These are phyloP conservation scores for Sphinx pinastri DNA, from an alignment of 2,888 invertebrate genomes.

Conservation along the genomic window DNA sequence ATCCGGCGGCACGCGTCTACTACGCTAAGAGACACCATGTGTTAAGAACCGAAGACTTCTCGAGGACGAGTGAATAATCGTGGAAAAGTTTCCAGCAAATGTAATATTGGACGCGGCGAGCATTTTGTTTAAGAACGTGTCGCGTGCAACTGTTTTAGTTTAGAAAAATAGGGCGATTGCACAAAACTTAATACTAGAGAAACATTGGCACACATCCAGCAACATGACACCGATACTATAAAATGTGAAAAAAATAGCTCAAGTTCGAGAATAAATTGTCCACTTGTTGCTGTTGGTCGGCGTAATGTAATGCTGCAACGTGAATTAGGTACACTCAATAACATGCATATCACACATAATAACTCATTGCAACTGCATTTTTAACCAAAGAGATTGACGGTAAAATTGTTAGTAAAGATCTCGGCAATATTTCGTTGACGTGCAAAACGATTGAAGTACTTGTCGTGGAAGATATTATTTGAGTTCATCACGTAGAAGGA, in stretches of 20 bases:
- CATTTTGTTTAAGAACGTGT: constrained; percentile 55
- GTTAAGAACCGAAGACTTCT: not conserved
- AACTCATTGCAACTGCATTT: not conserved
- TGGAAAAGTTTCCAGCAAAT: constrained; percentile 28
- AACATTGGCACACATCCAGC: constrained; percentile 76
- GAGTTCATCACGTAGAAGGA: constrained; percentile 24
- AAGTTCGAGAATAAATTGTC: constrained; percentile 26
- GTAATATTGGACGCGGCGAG: constrained; percentile 39
- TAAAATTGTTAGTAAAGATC: not conserved
- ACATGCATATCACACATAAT: not conserved
- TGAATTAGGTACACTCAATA: not conserved
- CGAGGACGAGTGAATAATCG: not conserved
- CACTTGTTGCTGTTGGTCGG: constrained; percentile 10
- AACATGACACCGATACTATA: constrained; percentile 69
- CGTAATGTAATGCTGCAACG: not conserved
- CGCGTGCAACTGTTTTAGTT: constrained; percentile 77
- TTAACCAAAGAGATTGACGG: not conserved
- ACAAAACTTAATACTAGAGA: constrained; percentile 75
- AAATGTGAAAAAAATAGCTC: constrained; percentile 42
- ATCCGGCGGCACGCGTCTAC: constrained; percentile 6
- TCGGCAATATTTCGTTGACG: not conserved
- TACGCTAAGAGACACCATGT: constrained; percentile 1
- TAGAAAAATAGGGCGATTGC: constrained; percentile 83
- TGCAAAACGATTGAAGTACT: not conserved
- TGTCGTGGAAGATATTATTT: not conserved